A percentile compares a stretch with the other conserved stretches of the same genome.
Evolutionary conservation across 64 coral and sea anemone species (phyloP).

Genomic region (Montipora foliosa): DNA sequence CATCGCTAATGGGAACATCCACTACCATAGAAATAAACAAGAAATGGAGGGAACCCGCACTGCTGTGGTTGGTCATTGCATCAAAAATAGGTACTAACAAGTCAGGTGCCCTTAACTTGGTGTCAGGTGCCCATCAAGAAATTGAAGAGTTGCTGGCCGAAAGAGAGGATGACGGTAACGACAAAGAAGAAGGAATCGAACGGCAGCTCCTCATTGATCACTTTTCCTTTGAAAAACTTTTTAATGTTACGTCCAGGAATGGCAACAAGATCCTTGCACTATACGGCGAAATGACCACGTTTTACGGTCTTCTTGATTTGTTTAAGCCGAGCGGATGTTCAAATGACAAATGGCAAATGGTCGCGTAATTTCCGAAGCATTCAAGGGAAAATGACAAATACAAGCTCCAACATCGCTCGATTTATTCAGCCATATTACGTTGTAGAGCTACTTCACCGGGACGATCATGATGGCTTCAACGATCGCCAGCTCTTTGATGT

Average conservation of each 20-base stretch:
- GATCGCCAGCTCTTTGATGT: slow-evolving; percentile 24
- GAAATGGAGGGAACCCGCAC: background rate
- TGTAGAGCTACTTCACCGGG: background rate
- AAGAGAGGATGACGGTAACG: background rate
- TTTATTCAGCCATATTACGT: slow-evolving; percentile 33
- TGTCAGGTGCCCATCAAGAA: background rate
- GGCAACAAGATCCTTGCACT: background rate
- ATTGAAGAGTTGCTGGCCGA: background rate
- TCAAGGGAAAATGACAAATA: background rate
- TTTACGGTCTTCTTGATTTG: too few species aligned
- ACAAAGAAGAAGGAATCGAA: background rate
- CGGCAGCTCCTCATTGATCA: slow-evolving; percentile 17
- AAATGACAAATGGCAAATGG: background rate
- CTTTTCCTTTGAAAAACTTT: slow-evolving; percentile 41
- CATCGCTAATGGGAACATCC: background rate
- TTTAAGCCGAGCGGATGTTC: too few species aligned
- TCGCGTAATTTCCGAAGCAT: background rate
- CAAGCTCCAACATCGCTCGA: slow-evolving; percentile 23
- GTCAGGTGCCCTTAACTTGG: slow-evolving; percentile 11
- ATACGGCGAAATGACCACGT: background rate
- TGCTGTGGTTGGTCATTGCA: background rate
- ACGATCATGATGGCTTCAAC: slow-evolving; percentile 25
- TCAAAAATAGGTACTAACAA: background rate
- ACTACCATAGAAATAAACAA: background rate
- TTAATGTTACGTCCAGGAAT: slow-evolving; percentile 10